Percentiles rank a stretch among this genome's conserved stretches.
Conservation (phyloP, 2,113 vertebrate genomes). For the Nettapus auritus region DNA sequence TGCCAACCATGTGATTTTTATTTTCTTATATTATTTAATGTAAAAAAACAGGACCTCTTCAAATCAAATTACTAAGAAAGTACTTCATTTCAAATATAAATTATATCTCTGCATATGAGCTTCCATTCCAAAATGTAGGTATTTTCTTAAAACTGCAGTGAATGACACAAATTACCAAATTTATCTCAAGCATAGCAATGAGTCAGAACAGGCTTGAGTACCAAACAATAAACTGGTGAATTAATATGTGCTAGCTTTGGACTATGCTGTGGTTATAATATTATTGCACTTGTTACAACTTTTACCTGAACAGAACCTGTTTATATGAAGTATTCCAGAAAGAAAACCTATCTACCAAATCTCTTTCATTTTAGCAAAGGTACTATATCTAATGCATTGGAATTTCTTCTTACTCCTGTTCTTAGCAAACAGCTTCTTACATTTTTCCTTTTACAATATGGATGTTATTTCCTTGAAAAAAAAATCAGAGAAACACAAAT, state of each 20-base stretch:
- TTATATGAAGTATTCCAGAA: not conserved
- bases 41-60: not conserved
- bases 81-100: not conserved
- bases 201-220: not conserved
- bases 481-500: not conserved
- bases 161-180: conserved; percentile 60
- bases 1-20: conserved; percentile 31
- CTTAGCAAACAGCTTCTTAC: not conserved
- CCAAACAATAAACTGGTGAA: not conserved
- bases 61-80: conserved; percentile 22
- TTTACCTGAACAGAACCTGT: not conserved
- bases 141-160: conserved; percentile 16
- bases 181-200: not conserved
- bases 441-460: not conserved
- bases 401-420: not conserved
- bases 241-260: not conserved
- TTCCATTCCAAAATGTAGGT: conserved; percentile 4
- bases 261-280: not conserved
- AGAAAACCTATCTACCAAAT: not conserved
- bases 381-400: not conserved
- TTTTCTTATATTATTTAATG: conserved; percentile 3
- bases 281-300: not conserved
- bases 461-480: not conserved
- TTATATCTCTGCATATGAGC: not conserved
- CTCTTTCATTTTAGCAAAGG: not conserved